Base-by-base conservation (phyloP, 2,113 vertebrate genomes). In the Myrmophylax atrothorax region DNA sequence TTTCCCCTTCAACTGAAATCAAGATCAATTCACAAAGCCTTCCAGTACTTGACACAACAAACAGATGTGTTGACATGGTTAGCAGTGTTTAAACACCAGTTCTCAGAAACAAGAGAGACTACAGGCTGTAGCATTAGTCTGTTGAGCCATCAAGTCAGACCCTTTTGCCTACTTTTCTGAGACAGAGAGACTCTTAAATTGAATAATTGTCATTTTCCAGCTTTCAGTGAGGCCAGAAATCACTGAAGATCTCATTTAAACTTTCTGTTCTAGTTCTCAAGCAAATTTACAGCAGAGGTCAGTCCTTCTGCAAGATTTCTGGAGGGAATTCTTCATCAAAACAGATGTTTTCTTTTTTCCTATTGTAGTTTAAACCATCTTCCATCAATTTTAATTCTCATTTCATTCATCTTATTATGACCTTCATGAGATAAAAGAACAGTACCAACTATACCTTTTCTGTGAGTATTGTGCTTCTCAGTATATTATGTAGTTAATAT, bases 181-280 rank as follows among this genome's bases (percentile, higher is more conserved):
- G 89, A 93, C 64, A 89, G 68, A 93, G 93, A 93, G 92, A 82
- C 96, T 89, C 95, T 96, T 95, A 97, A 93, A 94, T 96, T 96
- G 97, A 97, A 81, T 96, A 92, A 96, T 87, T 97, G 92, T 96
- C 94, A 93, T 96, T 98, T 97, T 90, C 56, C 73, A 96, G 93
- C 86, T 96, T 94, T 96, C 85, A 60, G 50, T 53, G 96, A 95
- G 95, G 83, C 93, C 93, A 97, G 97, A 97, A 98, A 96, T 97
- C 97, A 97, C 93, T 95, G 90, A 95, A 97, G 94, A 96, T 93
- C 96, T 95, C 94, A 95, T 95, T 97, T 97, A 90, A 95, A 95
- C 92, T 96, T 97, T 95, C 76, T 13, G 1, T 97, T 96, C 90
- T 96, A 69, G 66, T 97, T 97, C 81, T 96, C 92, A 90, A 96